phyloP scores from a whole-genome alignment of 2,888 invertebrate species.

The Craniophora ligustri region DNA sequence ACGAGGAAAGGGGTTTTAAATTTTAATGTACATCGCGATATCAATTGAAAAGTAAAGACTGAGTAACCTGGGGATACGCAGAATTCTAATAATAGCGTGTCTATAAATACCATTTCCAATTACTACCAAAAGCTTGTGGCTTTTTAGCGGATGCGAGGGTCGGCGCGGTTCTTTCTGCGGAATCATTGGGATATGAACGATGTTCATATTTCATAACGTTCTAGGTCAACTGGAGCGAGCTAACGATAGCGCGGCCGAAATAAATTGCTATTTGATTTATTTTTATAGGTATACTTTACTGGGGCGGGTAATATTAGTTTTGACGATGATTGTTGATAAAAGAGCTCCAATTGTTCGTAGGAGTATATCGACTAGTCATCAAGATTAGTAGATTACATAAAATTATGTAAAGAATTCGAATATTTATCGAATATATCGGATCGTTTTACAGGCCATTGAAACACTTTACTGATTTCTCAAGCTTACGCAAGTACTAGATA shows the following conservation, averaged over 20 bases:
- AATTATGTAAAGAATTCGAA: no score
- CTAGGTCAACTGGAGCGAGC: conserved; percentile 56
- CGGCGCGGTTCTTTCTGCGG: conserved; percentile 43
- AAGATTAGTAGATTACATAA: no score
- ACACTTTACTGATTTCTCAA: no score
- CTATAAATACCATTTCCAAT: conserved; percentile 46
- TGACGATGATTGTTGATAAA: conserved; percentile 11
- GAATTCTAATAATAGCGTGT: conserved; percentile 23
- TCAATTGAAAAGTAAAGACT: conserved; percentile 9
- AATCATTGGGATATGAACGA: conserved; percentile 52
- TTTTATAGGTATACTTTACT: conserved; percentile 39
- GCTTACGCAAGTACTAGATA: no score
- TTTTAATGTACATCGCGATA: conserved; percentile 1
- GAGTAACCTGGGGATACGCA: background rate
- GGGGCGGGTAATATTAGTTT: conserved; percentile 20
- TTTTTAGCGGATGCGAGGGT: conserved; percentile 38
- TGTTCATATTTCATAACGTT: conserved; percentile 58
- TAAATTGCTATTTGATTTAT: conserved; percentile 62
- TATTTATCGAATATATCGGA: no score
- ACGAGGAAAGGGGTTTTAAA: background rate
- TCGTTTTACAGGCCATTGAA: no score
- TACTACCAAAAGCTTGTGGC: conserved; percentile 27
- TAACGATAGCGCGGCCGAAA: conserved; percentile 53
- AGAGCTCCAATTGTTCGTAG: conserved; percentile 2
- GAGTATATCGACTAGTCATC: no score